Percentiles rank a stretch among this genome's conserved stretches.
These are phyloP conservation scores for Apodemia duryi DNA, from an alignment of 2,888 invertebrate genomes.

Conservation along the genomic window DNA sequence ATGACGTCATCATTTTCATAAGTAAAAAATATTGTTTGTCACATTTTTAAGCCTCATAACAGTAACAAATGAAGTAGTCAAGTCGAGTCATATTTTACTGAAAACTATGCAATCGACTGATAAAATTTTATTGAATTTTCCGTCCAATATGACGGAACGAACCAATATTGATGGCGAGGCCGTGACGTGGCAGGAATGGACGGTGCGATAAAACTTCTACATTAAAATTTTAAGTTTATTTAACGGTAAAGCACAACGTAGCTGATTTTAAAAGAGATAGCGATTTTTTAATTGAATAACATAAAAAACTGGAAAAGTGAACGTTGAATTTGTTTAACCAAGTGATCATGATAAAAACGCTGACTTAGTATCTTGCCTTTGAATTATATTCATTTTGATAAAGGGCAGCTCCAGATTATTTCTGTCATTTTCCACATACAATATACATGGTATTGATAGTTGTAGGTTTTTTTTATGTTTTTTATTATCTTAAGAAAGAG, in stretches of 20 bases:
- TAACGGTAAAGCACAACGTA: conserved; percentile 8
- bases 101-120: conserved; percentile 60
- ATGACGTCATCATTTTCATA: background rate
- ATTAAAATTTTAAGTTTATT: conserved; percentile 27
- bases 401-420: background rate
- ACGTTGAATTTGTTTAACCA: too few relatives aligned
- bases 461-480: too few relatives aligned
- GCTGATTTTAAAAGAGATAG: conserved; percentile 4
- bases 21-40: conserved; percentile 11
- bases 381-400: background rate
- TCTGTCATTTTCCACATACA: too few relatives aligned
- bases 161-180: conserved; percentile 61
- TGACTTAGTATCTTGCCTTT: too few relatives aligned
- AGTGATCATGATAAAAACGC: too few relatives aligned
- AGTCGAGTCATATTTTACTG: conserved; percentile 39
- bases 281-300: too few relatives aligned
- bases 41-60: conserved; percentile 26
- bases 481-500: too few relatives aligned
- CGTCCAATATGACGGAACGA: conserved; percentile 59
- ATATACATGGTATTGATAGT: too few relatives aligned
- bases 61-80: conserved; percentile 41
- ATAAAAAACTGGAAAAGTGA: too few relatives aligned
- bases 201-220: conserved; percentile 25
- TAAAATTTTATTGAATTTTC: conserved; percentile 73
- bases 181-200: conserved; percentile 48